These are phyloP conservation scores for Anolis apletophallus DNA, from an alignment of 2,797 vertebrate species.

Conservation along the genomic window DNA sequence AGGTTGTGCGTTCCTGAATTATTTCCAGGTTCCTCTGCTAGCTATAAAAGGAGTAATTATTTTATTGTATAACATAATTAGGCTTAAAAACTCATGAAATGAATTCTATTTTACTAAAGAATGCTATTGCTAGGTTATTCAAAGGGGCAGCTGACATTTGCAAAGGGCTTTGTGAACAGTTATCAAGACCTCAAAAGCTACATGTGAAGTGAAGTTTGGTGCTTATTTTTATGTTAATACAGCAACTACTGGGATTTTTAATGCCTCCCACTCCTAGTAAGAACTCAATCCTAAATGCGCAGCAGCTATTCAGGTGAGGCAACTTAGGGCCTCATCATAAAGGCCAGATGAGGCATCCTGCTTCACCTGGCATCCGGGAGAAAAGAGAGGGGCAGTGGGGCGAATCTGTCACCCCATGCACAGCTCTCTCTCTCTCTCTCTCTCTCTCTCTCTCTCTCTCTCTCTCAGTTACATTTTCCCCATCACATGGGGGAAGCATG, in stretches of 20 bases:
- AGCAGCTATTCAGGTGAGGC: not conserved
- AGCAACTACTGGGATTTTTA: not conserved
- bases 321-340: too few species aligned
- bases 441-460: too few species aligned
- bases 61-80: slow-evolving; percentile 1
- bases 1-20: not conserved
- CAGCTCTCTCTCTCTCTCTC: too few species aligned
- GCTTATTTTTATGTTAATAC: slow-evolving; percentile 12
- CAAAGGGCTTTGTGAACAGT: not conserved
- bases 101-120: not conserved
- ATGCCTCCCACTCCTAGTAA: not conserved
- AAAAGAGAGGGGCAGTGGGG: too few species aligned
- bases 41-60: not conserved
- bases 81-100: not conserved
- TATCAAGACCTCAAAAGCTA: slow-evolving; percentile 1
- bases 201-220: not conserved
- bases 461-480: too few species aligned
- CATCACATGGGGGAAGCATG: too few species aligned
- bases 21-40: not conserved
- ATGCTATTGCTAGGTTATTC: not conserved
- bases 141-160: not conserved
- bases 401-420: too few species aligned
- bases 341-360: too few species aligned
- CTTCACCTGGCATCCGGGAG: too few species aligned
- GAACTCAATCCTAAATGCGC: not conserved